Evolutionary conservation across 37 sponge, comb jelly and placozoan species (phyloP).

Genomic region (Tethya wilhelma): DNA sequence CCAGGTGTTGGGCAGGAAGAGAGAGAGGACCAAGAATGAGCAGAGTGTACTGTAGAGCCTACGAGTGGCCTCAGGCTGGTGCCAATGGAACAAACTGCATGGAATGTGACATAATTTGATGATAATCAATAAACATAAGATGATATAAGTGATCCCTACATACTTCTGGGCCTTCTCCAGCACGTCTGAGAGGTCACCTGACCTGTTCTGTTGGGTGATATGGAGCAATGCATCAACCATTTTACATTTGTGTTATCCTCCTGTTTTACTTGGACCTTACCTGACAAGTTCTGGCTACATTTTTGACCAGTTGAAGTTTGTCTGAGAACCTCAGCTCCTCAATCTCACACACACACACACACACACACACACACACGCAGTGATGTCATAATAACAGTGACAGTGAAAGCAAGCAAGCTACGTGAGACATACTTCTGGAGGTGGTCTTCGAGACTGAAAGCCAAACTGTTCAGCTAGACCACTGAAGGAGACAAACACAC

Average conservation of each 20-base stretch:
- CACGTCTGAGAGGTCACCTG: slow-evolving; percentile 37
- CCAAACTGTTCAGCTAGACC: slow-evolving; percentile 81
- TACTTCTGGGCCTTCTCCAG: slow-evolving; percentile 80
- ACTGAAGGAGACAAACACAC: slow-evolving; percentile 9
- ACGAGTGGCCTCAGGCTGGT: slow-evolving; percentile 66
- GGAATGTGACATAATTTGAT: background rate
- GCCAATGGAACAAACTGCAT: slow-evolving; percentile 70
- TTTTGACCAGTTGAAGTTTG: slow-evolving; percentile 68
- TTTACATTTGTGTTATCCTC: background rate
- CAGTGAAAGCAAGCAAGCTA: too few relatives aligned
- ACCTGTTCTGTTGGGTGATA: slow-evolving; percentile 38
- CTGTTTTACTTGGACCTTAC: slow-evolving; percentile 8
- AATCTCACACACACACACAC: background rate
- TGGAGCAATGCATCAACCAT: background rate
- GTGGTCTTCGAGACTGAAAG: background rate
- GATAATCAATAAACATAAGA: background rate
- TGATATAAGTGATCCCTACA: slow-evolving; percentile 3
- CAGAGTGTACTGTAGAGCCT: slow-evolving; percentile 67
- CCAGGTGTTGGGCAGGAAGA: slow-evolving; percentile 60
- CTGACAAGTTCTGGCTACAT: slow-evolving; percentile 68
- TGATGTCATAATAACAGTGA: too few relatives aligned
- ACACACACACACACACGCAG: background rate
- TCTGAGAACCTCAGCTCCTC: slow-evolving; percentile 35
- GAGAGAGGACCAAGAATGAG: slow-evolving; percentile 37
- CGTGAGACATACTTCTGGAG: too few relatives aligned